A percentile compares a stretch with the other conserved stretches of the same genome.
phyloP scores from a whole-genome alignment of 2,113 vertebrate genomes.

The Dermatemys mawii region DNA sequence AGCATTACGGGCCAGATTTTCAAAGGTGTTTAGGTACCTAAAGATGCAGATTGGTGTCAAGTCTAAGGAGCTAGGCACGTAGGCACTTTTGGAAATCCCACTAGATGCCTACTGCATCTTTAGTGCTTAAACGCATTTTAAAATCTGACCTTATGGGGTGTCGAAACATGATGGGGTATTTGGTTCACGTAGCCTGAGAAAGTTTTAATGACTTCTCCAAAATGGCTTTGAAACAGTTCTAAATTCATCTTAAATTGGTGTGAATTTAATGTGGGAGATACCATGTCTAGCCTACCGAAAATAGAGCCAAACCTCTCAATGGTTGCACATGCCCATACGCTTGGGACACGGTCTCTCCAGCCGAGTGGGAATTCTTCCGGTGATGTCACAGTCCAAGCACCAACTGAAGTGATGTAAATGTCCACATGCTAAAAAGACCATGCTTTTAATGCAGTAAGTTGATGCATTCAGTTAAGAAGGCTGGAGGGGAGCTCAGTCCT shows the following conservation, averaged over 20 bases:
- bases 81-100: fast-evolving
- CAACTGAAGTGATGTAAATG: not conserved
- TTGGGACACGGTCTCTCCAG: not conserved
- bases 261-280: not conserved
- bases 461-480: not conserved
- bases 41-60: not conserved
- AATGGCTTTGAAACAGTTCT: not conserved
- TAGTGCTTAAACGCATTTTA: fast-evolving
- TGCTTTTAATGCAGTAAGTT: not conserved
- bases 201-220: not conserved
- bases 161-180: not conserved
- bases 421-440: not conserved
- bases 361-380: not conserved
- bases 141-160: not conserved
- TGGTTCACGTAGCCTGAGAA: fast-evolving
- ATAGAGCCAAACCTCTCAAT: not conserved
- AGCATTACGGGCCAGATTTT: not conserved
- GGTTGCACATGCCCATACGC: not conserved
- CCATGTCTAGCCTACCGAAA: fast-evolving
- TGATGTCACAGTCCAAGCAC: not conserved
- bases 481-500: not conserved
- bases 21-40: not conserved
- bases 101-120: not conserved
- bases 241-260: not conserved
- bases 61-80: not conserved